Conservation (phyloP, 2,888 invertebrate genomes). For the Ethmia dodecea region DNA sequence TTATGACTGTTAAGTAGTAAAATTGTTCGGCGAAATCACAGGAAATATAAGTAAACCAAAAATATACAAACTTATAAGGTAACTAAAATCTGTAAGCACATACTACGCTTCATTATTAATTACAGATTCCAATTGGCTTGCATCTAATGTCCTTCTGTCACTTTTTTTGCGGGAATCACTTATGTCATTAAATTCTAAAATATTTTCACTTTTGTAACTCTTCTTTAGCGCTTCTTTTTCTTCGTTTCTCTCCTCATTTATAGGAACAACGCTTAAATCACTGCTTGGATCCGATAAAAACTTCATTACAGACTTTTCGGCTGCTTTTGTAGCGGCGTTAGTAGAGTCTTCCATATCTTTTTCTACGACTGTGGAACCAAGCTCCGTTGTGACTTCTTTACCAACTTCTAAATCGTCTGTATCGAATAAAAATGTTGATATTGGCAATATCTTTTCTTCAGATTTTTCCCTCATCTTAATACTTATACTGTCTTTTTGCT, state of each 20-base stretch:
- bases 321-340: conserved; percentile 19
- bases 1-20: conserved; percentile 29
- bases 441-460: conserved; percentile 27
- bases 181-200: conserved; percentile 58
- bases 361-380: conserved; percentile 10
- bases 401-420: conserved; percentile 56
- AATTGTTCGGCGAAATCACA: conserved; percentile 57
- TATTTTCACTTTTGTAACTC: conserved; percentile 44
- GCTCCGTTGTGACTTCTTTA: conserved; percentile 19
- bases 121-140: conserved; percentile 50
- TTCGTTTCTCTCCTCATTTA: conserved; percentile 33
- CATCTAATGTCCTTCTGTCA: conserved; percentile 64
- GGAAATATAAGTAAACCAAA: conserved; percentile 39
- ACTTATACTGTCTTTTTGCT: conserved; percentile 7
- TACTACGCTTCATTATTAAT: conserved; percentile 56
- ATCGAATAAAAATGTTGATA: conserved; percentile 56
- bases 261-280: conserved; percentile 60
- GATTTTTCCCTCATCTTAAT: conserved; percentile 17
- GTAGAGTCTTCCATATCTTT: conserved; percentile 24
- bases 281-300: conserved; percentile 30
- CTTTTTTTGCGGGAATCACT: conserved; percentile 68
- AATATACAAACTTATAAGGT: conserved; percentile 46
- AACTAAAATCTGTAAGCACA: conserved; percentile 23
- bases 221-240: conserved; percentile 40
- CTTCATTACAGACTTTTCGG: conserved; percentile 2